A percentile compares a stretch with the other conserved stretches of the same genome.
Conservation (phyloP, 2,113 vertebrate genomes). For the Psittacus erithacus region DNA sequence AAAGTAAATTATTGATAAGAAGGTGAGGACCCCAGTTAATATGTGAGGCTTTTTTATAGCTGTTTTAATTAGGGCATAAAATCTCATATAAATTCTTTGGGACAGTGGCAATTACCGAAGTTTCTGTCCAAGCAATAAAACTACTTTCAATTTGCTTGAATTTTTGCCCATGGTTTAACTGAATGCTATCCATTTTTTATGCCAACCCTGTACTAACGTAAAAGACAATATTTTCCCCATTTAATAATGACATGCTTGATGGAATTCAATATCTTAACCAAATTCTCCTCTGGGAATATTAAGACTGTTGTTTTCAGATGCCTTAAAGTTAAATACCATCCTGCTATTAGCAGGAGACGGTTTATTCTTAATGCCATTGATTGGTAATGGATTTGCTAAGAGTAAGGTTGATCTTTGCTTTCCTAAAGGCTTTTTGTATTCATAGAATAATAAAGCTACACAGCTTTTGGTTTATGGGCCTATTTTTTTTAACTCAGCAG, state of each 20-base stretch:
- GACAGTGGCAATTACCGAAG: constrained; percentile 4
- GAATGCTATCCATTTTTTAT: background rate
- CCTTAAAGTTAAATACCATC: constrained; percentile 30
- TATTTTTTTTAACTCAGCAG: background rate
- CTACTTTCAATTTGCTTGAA: background rate
- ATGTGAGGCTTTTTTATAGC: background rate
- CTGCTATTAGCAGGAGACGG: constrained; percentile 1
- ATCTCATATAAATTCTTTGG: background rate
- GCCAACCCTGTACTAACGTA: constrained; percentile 18
- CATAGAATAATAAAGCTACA: background rate
- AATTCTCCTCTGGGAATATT: constrained; percentile 26
- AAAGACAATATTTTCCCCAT: constrained; percentile 28
- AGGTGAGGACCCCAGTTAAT: background rate
- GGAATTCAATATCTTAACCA: constrained; percentile 45
- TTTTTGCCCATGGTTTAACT: constrained; percentile 28
- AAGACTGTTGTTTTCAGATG: constrained; percentile 30
- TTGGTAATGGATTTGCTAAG: constrained; percentile 13
- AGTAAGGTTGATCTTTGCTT: constrained; percentile 17
- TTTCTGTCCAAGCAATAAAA: constrained; percentile 19
- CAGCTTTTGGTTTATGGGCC: background rate
- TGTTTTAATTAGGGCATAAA: constrained; percentile 42
- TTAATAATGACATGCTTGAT: constrained; percentile 38
- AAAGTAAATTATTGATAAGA: constrained; percentile 15
- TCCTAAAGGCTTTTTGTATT: constrained; percentile 19
- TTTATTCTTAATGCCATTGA: constrained; percentile 16